These are phyloP conservation scores for Musca vetustissima DNA, from an alignment of 1,140 invertebrate genomes.

Conservation along the genomic window DNA sequence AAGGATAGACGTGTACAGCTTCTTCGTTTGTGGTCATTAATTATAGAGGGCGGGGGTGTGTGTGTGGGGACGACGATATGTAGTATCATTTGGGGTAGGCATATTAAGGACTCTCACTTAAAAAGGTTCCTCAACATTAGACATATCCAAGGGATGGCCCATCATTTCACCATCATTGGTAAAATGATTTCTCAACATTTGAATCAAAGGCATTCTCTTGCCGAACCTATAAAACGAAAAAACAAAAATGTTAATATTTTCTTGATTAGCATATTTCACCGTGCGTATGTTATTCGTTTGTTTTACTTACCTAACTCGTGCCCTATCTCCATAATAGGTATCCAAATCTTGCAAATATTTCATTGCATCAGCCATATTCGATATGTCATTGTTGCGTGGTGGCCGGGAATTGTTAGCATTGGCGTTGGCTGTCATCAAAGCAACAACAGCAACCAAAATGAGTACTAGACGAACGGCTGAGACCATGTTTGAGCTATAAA, in stretches of 20 bases:
- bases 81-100: not conserved
- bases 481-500: slow-evolving; percentile 17
- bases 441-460: slow-evolving; percentile 2
- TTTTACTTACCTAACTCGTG: slow-evolving; percentile 36
- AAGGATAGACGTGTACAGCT: no score
- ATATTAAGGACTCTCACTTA: not conserved
- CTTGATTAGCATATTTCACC: no score
- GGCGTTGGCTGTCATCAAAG: slow-evolving; percentile 34
- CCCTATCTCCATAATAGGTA: slow-evolving; percentile 49
- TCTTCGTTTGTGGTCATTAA: not conserved
- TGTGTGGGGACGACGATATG: no score
- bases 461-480: slow-evolving; percentile 10
- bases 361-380: slow-evolving; percentile 50
- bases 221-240: slow-evolving; percentile 19
- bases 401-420: slow-evolving; percentile 45
- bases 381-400: slow-evolving; percentile 50
- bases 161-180: slow-evolving; percentile 22
- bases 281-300: no score
- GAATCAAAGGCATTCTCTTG: slow-evolving; percentile 21
- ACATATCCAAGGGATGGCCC: slow-evolving; percentile 16
- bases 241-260: no score
- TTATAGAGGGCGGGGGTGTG: no score
- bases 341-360: slow-evolving; percentile 53
- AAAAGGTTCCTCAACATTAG: slow-evolving; percentile 27
- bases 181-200: slow-evolving; percentile 22